A percentile compares a stretch with the other conserved stretches of the same genome.
Evolutionary conservation across 2,797 vertebrate species (phyloP).

Genomic region (Argyrosomus regius): DNA sequence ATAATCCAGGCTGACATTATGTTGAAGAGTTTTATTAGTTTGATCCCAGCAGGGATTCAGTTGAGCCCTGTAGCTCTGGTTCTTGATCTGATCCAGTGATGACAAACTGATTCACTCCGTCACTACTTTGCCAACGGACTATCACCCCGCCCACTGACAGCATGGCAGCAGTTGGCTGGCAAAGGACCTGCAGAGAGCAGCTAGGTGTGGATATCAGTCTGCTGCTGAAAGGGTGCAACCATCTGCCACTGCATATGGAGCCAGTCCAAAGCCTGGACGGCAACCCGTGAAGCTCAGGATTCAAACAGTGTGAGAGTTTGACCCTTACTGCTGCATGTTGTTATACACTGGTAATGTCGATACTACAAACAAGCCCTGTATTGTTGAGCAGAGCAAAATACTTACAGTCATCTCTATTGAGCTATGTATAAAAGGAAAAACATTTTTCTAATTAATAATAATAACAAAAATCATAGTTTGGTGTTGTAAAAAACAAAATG

Average conservation of each 20-base stretch:
- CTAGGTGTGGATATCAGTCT: constrained; percentile 43
- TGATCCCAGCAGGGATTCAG: background rate
- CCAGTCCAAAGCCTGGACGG: constrained; percentile 39
- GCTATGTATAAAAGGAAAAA: too few relatives aligned
- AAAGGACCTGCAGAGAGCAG: constrained; percentile 36
- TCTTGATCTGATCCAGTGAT: constrained; percentile 18
- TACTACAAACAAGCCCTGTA: background rate
- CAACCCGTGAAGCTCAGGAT: constrained; percentile 36
- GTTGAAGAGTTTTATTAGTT: background rate
- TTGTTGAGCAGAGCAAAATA: background rate
- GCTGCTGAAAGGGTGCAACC: constrained; percentile 53
- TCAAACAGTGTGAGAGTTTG: constrained; percentile 1
- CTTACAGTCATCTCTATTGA: too few relatives aligned
- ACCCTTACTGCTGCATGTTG: background rate
- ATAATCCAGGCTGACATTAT: background rate
- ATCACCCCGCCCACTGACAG: constrained; percentile 48
- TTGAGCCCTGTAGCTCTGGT: background rate
- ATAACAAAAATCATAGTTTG: too few relatives aligned
- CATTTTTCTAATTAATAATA: too few relatives aligned
- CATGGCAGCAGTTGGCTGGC: constrained; percentile 38
- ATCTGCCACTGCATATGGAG: constrained; percentile 68
- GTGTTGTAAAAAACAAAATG: too few relatives aligned
- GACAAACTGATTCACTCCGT: constrained; percentile 16
- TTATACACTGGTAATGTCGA: background rate
- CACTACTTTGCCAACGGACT: constrained; percentile 39